Conservation (phyloP, 2,113 vertebrate genomes). For the Uropsilus gracilis region DNA sequence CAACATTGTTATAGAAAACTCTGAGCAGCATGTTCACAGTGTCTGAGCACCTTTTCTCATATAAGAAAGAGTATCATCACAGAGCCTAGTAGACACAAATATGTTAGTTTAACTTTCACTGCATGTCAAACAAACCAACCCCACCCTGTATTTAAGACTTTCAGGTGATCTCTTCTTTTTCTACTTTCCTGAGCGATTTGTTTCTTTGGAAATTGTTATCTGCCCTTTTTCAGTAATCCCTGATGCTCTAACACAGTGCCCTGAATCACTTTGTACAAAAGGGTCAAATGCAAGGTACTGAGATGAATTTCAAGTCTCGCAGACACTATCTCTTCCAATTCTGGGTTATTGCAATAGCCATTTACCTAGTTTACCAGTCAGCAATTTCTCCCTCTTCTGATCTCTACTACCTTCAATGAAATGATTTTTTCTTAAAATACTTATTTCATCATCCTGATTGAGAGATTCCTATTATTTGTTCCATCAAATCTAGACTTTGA, state of each 20-base stretch:
- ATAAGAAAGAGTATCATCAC: neutral
- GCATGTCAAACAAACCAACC: neutral
- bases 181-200: neutral
- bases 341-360: neutral
- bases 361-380: neutral
- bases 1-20: neutral
- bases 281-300: neutral
- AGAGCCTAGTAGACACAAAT: too few species aligned
- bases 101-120: neutral
- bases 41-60: neutral
- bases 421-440: neutral
- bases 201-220: neutral
- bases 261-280: neutral
- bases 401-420: too few species aligned
- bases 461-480: neutral
- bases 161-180: neutral
- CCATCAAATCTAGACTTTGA: neutral
- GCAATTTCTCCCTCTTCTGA: neutral
- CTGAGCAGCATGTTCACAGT: neutral
- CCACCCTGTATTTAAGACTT: neutral
- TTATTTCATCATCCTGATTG: neutral
- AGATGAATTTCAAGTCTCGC: neutral
- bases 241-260: neutral
- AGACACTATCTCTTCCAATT: neutral
- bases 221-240: neutral